Base-by-base conservation (phyloP, 2,113 vertebrate species). In the Artemisiospiza belli region DNA sequence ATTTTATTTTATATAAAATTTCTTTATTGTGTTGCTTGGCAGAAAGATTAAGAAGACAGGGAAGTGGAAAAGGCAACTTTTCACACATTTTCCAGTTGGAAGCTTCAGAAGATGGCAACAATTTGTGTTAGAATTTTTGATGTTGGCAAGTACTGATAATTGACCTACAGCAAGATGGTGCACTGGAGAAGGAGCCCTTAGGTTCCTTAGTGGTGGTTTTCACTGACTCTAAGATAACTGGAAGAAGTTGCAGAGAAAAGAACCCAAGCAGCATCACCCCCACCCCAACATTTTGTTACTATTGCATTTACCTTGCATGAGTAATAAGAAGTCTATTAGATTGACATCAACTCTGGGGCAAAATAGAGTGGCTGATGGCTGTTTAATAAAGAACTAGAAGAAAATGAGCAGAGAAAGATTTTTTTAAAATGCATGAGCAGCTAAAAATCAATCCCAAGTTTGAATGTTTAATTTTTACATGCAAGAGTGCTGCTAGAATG, bases 211-310 rank as follows among this genome's bases (percentile, higher is more conserved):
- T 44, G 21, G 9, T 69, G 17, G 3, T 74, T 91, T 82, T 58
- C 37, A 37, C 19, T 44, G 35, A 23, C n/a, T 77, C 7, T 20
- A 64, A 57, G 44, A 39, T 23, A 79, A 61, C 7, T 20, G 58
- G 17, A 51, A 62, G 37, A 80, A 28, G 9, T 43, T 55, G 9
- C 52, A 55, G 58, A 86, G 33, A 3, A 51, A 58, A 83, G 51
- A 59, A 9, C 1, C 10, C 31, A 59, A 51, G 30, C 13, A 51
- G 3, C 0, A 0, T 49, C 30, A 28, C 10, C 20, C 1, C 4
- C 25, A 21, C 5, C 11, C 17, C 31, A 68, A 41, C 0, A 47
- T 44, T 76, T 67, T 78, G 2, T 37, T 72, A 75, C 24, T 3
- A 51, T 82, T 84, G 84, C 39, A 39, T 6, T 15, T 68, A 59